Evolutionary conservation across 2,113 vertebrate species (phyloP).

Genomic region (Geothlypis trichas): DNA sequence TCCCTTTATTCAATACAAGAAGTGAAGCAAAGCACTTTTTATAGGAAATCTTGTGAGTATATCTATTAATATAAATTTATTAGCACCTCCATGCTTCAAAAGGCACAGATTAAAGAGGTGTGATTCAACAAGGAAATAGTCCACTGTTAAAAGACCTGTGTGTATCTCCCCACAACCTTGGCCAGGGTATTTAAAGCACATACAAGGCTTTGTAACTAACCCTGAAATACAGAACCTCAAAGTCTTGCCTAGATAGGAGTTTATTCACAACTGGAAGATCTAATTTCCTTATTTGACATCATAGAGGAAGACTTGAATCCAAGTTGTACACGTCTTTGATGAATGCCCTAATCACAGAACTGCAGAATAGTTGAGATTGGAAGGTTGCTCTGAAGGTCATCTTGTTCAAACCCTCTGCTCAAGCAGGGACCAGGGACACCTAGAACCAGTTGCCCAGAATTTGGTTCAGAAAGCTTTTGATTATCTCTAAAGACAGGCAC

Average conservation of each 20-base stretch:
- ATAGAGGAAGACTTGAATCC: not conserved
- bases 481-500: not conserved
- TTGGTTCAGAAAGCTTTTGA: not conserved
- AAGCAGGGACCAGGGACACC: not conserved
- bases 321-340: not conserved
- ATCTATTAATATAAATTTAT: constrained; percentile 4
- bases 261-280: not conserved
- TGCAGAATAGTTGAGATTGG: not conserved
- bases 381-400: not conserved
- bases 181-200: not conserved
- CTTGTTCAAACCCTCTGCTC: not conserved
- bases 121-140: not conserved
- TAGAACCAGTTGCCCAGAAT: not conserved
- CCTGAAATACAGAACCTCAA: not conserved
- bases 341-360: not conserved
- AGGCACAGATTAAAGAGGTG: not conserved
- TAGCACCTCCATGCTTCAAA: not conserved
- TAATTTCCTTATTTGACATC: not conserved
- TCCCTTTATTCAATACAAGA: not conserved
- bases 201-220: not conserved
- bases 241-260: not conserved
- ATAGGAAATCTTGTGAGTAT: not conserved
- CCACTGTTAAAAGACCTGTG: not conserved
- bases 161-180: not conserved
- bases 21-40: not conserved